Percentiles rank a stretch among this genome's conserved stretches.
phyloP scores from a whole-genome alignment of 2,888 invertebrate genomes.

The Watsonalla binaria region DNA sequence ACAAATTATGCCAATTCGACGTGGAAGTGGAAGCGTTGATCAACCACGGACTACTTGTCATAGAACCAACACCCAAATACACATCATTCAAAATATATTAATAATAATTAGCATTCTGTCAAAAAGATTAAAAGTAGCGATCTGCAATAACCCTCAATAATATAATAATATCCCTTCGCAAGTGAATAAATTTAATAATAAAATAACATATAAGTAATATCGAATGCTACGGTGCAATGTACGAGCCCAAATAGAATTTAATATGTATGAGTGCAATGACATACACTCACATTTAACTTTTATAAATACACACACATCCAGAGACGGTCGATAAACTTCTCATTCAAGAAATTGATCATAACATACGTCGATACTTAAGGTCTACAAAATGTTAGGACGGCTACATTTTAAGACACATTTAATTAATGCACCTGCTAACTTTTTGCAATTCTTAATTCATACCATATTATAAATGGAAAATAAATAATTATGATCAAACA shows the following conservation, averaged over 20 bases:
- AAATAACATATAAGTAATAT: conserved; percentile 1
- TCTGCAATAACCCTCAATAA: conserved; percentile 5
- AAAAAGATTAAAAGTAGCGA: background rate
- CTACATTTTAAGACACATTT: no score
- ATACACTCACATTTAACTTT: conserved; percentile 1
- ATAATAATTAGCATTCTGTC: no score
- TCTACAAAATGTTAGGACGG: no score
- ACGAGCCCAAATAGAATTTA: conserved; percentile 15
- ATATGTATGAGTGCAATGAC: conserved; percentile 17
- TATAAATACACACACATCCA: background rate
- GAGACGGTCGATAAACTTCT: no score
- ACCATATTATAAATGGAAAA: no score
- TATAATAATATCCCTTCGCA: conserved; percentile 13
- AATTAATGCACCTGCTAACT: no score
- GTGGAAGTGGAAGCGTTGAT: background rate
- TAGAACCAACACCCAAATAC: background rate
- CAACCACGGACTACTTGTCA: background rate
- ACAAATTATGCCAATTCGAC: conserved; percentile 14
- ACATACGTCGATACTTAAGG: no score
- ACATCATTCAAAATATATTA: no score
- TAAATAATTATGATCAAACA: no score
- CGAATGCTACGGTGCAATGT: conserved; percentile 15
- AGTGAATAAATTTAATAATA: conserved; percentile 21
- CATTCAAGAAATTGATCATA: no score
- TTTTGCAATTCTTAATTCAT: no score